Percentiles rank a stretch among this genome's conserved stretches.
These are phyloP conservation scores for Porites lobata DNA, from an alignment of 92 coral and sea anemone genomes.

Conservation along the genomic window DNA sequence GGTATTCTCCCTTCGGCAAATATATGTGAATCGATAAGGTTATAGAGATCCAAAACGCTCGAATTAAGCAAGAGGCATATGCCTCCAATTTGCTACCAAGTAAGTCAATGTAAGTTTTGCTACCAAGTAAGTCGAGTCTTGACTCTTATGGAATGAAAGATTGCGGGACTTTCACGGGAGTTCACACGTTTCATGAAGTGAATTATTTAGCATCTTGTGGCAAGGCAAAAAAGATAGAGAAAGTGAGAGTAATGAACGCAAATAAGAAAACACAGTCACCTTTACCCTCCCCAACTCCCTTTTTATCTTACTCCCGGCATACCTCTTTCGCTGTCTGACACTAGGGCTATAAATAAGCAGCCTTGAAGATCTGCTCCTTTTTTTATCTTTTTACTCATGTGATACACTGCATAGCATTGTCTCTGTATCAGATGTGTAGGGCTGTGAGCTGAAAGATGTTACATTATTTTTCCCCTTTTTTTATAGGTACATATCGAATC, in stretches of 20 bases:
- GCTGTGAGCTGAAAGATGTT: conserved; percentile 3
- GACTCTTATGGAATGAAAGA: conserved; percentile 6
- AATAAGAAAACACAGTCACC: background rate
- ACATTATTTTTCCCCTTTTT: background rate
- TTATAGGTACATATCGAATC: conserved; percentile 10
- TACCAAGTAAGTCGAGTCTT: background rate
- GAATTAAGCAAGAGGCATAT: conserved; percentile 9
- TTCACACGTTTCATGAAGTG: too few relatives aligned
- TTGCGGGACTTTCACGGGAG: too few relatives aligned
- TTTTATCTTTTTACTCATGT: conserved; percentile 4
- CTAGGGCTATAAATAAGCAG: conserved; percentile 19
- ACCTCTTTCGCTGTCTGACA: conserved; percentile 2
- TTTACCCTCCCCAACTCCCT: background rate
- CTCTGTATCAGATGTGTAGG: conserved; percentile 14
- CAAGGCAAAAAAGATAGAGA: too few relatives aligned
- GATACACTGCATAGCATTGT: conserved; percentile 9
- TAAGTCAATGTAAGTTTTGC: background rate
- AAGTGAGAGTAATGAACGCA: too few relatives aligned
- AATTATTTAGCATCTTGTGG: too few relatives aligned
- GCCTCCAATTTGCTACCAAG: conserved; percentile 15
- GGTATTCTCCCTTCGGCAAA: conserved; percentile 6
- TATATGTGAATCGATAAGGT: conserved; percentile 14
- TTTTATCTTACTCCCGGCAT: conserved; percentile 4
- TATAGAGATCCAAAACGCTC: conserved; percentile 9
- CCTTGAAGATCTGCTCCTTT: conserved; percentile 14